Evolutionary conservation across 2,797 vertebrate genomes (phyloP).

Genomic region (Liasis olivaceus): DNA sequence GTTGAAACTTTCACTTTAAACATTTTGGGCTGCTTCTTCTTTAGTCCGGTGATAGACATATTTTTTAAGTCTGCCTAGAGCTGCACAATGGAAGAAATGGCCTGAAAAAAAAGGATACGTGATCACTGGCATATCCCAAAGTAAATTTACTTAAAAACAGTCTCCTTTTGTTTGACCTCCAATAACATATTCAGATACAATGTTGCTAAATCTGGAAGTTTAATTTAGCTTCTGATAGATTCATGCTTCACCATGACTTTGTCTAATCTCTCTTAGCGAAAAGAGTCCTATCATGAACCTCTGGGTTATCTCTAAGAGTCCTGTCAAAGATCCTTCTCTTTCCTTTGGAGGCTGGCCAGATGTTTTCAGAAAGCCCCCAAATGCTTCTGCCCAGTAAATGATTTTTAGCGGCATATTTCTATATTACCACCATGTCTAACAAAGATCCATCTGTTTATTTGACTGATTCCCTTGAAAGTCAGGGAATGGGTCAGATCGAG

Average conservation of each 20-base stretch:
- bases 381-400: neutral
- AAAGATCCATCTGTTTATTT: neutral
- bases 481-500: no score
- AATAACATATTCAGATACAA: neutral
- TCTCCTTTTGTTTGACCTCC: neutral
- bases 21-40: slow-evolving; percentile 92
- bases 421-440: neutral
- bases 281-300: neutral
- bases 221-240: neutral
- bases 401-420: neutral
- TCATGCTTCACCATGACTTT: neutral
- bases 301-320: neutral
- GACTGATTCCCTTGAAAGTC: neutral
- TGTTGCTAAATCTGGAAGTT: neutral
- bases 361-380: neutral
- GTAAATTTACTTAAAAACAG: neutral
- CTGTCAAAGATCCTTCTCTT: neutral
- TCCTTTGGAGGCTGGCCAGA: neutral
- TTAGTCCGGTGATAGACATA: slow-evolving; percentile 91
- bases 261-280: neutral
- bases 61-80: slow-evolving; percentile 65
- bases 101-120: neutral
- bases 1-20: slow-evolving; percentile 93
- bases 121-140: neutral
- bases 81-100: neutral